These are phyloP conservation scores for Elymnias hypermnestra DNA, from an alignment of 1,140 invertebrate species.

Conservation along the genomic window DNA sequence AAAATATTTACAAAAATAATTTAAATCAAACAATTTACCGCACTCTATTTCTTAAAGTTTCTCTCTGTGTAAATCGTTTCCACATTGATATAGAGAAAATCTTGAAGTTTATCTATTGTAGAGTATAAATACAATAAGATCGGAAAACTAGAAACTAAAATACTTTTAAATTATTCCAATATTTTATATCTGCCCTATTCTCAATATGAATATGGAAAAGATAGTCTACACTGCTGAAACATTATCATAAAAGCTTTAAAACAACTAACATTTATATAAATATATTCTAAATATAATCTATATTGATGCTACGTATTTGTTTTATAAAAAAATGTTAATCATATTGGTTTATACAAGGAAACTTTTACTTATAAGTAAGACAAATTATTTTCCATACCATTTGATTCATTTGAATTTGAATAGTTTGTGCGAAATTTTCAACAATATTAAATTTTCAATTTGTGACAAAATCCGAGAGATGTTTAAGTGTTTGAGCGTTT, in stretches of 20 bases:
- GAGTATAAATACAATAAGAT: no score
- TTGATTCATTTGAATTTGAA: no score
- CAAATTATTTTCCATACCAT: no score
- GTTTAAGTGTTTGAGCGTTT: background rate
- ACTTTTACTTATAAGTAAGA: no score
- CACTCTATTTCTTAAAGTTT: conserved; percentile 12
- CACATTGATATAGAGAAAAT: conserved; percentile 1
- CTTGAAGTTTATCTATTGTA: background rate
- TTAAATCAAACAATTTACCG: conserved; percentile 18
- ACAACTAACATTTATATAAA: conserved; percentile 62
- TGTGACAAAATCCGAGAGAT: background rate
- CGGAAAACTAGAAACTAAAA: no score
- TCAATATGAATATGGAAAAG: background rate
- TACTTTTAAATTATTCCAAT: background rate
- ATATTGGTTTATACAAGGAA: background rate
- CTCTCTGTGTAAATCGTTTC: background rate
- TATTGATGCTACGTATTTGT: conserved; percentile 41
- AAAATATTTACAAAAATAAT: conserved; percentile 40
- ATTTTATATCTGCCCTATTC: background rate
- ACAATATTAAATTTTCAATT: background rate
- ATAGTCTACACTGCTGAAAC: conserved; percentile 14
- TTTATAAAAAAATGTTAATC: conserved; percentile 21
- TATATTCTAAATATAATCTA: conserved; percentile 46
- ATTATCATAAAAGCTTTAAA: conserved; percentile 40
- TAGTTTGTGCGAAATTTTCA: conserved; percentile 1